Base-by-base conservation (phyloP, 1,140 invertebrate species). In the Brachionus asplanchnoidis region DNA sequence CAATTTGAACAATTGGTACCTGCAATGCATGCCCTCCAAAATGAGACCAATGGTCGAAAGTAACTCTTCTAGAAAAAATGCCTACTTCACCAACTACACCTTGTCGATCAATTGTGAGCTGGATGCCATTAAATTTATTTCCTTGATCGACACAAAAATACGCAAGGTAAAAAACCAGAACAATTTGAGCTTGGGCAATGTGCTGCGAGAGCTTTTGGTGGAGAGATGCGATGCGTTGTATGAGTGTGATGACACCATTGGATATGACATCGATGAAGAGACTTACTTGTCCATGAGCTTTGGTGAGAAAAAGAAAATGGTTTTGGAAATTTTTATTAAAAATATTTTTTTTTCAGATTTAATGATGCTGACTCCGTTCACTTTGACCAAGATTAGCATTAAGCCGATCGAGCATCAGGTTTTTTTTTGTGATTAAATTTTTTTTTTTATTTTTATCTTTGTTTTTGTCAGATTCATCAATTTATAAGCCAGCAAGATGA, bases 1-100 rank as follows among this genome's bases (percentile, higher is more conserved):
- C 26, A 77, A 77, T 50, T 77, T 77, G 42, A 77, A 77, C n/a
- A 77, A 77, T 50, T 77, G 73, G 73, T 77, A 77, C 20, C 12
- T 77, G 7, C 73, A 77, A 36, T 77, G 73, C 46, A 77, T 77
- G 73, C 73, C 73, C 2, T 11, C 7, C 20, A 77, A 77, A 50
- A 50, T 77, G 73, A 32, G 44, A 77, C 73, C 17, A 50, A 5
- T 77, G 14, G 40, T 4, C 8, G 66, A 70, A 12, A 70, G 32
- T n/a, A 4, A 28, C 12, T n/a, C 26, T 4, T 42, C 40, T 17
- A 77, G 73, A 32, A 50, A 77, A 77, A 77, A 77, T 77, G 42
- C 44, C 17, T 77, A 26, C 32, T 77, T 77, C 20, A 50, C 20
- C 17, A 77, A 77, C 14, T 77, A 77, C 42, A 77, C 40, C 12